phyloP scores from a whole-genome alignment of 1,140 invertebrate species.

The Zaprionus vittiger region DNA sequence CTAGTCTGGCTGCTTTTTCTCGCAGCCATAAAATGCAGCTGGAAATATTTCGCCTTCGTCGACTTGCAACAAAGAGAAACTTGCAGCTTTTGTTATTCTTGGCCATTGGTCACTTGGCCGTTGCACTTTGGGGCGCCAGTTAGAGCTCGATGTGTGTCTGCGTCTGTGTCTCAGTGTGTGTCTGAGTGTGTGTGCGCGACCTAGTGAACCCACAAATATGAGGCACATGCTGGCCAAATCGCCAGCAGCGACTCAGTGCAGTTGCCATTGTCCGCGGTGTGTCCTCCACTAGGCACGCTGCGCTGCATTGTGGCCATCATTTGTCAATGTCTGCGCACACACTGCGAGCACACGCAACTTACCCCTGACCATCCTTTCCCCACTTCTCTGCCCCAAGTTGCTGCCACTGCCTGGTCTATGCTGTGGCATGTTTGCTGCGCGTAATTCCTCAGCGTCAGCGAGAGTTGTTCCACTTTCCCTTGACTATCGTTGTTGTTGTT shows the following conservation, averaged over 20 bases:
- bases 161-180: background rate
- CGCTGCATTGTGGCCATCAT: conserved; percentile 63
- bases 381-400: background rate
- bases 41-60: conserved; percentile 53
- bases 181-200: conserved; percentile 45
- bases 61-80: conserved; percentile 59
- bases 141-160: conserved; percentile 2
- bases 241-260: conserved; percentile 35
- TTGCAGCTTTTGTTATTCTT: conserved; percentile 64
- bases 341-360: conserved; percentile 58
- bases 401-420: background rate
- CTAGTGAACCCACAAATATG: conserved; percentile 69
- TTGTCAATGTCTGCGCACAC: conserved; percentile 71
- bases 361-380: background rate
- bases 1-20: conserved; percentile 57
- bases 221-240: conserved; percentile 51
- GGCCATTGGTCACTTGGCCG: conserved; percentile 56
- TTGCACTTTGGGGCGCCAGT: conserved; percentile 53
- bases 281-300: conserved; percentile 28
- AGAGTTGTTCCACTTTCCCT: conserved; percentile 4
- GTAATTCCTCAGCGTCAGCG: conserved; percentile 64
- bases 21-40: conserved; percentile 73
- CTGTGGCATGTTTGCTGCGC: conserved; percentile 67
- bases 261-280: conserved; percentile 51
- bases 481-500: background rate